Conservation (phyloP, 1,140 invertebrate species). For the Schlechtendalia chinensis region DNA sequence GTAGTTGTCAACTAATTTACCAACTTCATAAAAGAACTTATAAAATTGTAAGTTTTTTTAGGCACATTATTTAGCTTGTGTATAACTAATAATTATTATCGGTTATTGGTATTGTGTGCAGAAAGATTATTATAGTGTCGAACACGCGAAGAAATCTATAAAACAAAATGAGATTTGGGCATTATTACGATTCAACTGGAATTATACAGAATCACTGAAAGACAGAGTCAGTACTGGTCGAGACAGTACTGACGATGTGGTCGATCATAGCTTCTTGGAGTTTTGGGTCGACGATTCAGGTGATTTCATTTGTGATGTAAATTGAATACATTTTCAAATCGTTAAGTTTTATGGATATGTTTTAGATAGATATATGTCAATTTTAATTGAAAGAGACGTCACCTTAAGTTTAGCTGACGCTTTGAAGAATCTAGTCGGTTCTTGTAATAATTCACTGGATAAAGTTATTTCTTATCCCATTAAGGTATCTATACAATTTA, state of each 20-base stretch:
- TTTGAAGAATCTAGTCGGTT: constrained; percentile 36
- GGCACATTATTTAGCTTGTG: neutral
- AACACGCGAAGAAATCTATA: constrained; percentile 64
- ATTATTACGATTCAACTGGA: constrained; percentile 47
- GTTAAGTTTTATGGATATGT: constrained; percentile 7
- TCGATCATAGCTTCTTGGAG: constrained; percentile 44
- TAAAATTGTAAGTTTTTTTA: constrained; percentile 60
- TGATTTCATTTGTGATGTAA: constrained; percentile 16
- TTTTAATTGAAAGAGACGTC: constrained; percentile 46
- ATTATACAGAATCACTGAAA: constrained; percentile 51
- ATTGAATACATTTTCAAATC: neutral
- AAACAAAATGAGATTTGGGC: constrained; percentile 60
- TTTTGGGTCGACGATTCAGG: constrained; percentile 52
- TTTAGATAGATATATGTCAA: constrained; percentile 51
- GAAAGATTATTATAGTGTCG: constrained; percentile 60
- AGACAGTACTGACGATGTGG: neutral
- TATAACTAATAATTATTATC: neutral
- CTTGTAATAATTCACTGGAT: constrained; percentile 37
- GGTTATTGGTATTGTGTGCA: constrained; percentile 52
- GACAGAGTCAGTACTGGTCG: constrained; percentile 47
- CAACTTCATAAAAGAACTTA: constrained; percentile 64
- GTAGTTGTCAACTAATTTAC: constrained; percentile 72
- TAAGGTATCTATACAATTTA: constrained; percentile 1
- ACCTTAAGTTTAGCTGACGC: constrained; percentile 40
- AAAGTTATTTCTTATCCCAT: constrained; percentile 46